These are phyloP conservation scores for Neoscelio sp. DNA, from an alignment of 2,888 invertebrate genomes.

Conservation along the genomic window DNA sequence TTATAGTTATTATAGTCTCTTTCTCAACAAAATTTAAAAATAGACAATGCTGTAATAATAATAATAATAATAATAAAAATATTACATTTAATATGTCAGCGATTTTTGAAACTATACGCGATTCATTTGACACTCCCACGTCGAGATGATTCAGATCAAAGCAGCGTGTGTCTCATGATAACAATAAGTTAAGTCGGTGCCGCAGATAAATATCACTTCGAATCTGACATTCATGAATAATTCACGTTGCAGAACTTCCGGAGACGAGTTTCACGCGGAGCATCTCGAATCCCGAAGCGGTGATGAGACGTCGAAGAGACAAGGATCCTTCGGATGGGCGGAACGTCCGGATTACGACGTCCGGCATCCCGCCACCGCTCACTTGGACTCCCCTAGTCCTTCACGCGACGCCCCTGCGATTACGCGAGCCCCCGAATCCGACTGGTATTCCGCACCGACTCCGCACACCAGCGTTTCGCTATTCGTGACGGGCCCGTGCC, in stretches of 20 bases:
- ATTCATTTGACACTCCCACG: too few relatives aligned
- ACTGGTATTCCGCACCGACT: conserved; percentile 64
- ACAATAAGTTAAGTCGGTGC: not conserved
- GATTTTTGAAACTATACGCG: too few relatives aligned
- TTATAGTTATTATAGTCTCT: too few relatives aligned
- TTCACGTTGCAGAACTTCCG: conserved; percentile 90
- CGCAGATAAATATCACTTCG: not conserved
- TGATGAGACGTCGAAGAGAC: conserved; percentile 80
- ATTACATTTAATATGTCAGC: too few relatives aligned
- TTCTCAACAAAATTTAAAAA: too few relatives aligned
- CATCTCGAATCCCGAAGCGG: conserved; percentile 99
- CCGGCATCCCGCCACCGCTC: conserved; percentile 77
- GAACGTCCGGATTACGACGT: conserved; percentile 77
- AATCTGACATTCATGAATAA: not conserved
- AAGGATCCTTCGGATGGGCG: conserved; percentile 65
- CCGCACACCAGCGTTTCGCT: too few relatives aligned
- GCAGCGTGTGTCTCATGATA: not conserved
- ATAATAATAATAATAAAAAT: too few relatives aligned
- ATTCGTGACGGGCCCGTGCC: conserved; percentile 64
- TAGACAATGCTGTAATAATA: too few relatives aligned
- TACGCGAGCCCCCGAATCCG: conserved; percentile 72
- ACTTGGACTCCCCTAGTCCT: conserved; percentile 48
- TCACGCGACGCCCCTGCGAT: conserved; percentile 77
- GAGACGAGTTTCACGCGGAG: conserved; percentile 99
- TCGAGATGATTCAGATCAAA: too few relatives aligned